Conservation (phyloP, 1,140 invertebrate genomes). For the Philopotamus ludificatus region DNA sequence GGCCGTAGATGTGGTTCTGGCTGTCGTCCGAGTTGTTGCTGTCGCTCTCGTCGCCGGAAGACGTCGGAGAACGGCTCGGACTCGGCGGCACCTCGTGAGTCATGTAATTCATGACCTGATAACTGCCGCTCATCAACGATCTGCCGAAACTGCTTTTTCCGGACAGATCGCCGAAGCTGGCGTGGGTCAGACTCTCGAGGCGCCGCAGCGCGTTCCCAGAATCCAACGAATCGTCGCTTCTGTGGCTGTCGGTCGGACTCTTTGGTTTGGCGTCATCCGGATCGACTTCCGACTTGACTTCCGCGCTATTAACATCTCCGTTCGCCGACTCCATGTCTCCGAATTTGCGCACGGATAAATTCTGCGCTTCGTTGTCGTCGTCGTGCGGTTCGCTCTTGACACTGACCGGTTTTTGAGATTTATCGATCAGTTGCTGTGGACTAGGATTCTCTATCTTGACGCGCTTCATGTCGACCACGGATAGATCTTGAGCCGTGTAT, state of each 20-base stretch:
- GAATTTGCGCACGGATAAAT: slow-evolving; percentile 26
- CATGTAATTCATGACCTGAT: slow-evolving; percentile 41
- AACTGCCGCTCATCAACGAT: slow-evolving; percentile 24
- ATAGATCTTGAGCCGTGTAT: slow-evolving; percentile 39
- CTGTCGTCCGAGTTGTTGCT: slow-evolving; percentile 58
- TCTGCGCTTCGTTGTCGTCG: slow-evolving; percentile 41
- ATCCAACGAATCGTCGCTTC: slow-evolving; percentile 25
- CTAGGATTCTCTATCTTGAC: slow-evolving; percentile 46
- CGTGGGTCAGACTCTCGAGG: slow-evolving; percentile 78
- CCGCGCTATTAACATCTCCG: slow-evolving; percentile 41
- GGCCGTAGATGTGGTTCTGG: slow-evolving; percentile 63
- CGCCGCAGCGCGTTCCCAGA: slow-evolving; percentile 70
- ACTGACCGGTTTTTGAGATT: slow-evolving; percentile 42
- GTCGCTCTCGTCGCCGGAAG: slow-evolving; percentile 57
- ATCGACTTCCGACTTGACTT: slow-evolving; percentile 45
- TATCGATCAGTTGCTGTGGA: slow-evolving; percentile 44
- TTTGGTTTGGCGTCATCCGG: slow-evolving; percentile 46
- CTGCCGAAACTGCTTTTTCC: slow-evolving; percentile 43
- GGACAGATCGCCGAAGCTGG: slow-evolving; percentile 63
- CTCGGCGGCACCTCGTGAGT: slow-evolving; percentile 12
- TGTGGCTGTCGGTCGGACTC: slow-evolving; percentile 24
- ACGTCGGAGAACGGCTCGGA: slow-evolving; percentile 56
- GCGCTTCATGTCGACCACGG: slow-evolving; percentile 49
- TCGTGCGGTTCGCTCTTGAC: slow-evolving; percentile 40
- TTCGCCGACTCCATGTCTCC: slow-evolving; percentile 18